Conservation (phyloP, 2,888 invertebrate species). For the Cacoxenus indagator region DNA sequence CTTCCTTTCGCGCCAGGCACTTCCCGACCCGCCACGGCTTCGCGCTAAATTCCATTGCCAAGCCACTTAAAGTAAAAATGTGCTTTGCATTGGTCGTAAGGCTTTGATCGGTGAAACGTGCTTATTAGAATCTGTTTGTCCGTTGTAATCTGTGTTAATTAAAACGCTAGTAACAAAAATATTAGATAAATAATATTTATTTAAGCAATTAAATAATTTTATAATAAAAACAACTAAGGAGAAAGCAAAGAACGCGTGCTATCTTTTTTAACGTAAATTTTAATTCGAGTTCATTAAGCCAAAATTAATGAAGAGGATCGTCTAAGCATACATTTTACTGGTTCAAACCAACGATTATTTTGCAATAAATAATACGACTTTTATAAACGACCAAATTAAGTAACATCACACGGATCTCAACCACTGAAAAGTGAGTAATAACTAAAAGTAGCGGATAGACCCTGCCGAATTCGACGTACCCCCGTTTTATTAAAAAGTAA, state of each 20-base stretch:
- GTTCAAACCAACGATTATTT: slow-evolving; percentile 37
- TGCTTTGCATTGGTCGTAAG: slow-evolving; percentile 5
- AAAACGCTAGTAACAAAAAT: neutral
- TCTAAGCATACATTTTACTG: slow-evolving; percentile 32
- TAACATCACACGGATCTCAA: neutral
- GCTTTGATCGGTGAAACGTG: slow-evolving; percentile 28
- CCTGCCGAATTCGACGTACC: no score
- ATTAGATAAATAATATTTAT: slow-evolving; percentile 20
- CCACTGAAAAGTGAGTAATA: neutral
- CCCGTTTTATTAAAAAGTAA: neutral
- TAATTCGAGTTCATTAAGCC: slow-evolving; percentile 36
- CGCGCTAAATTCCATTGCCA: neutral
- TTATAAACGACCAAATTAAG: slow-evolving; percentile 24
- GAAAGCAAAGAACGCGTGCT: neutral
- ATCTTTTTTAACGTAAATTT: slow-evolving; percentile 15
- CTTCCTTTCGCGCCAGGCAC: slow-evolving; percentile 4
- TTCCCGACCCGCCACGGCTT: neutral
- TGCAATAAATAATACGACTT: slow-evolving; percentile 45
- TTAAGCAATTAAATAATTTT: neutral
- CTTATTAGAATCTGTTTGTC: slow-evolving; percentile 20
- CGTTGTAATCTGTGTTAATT: slow-evolving; percentile 25
- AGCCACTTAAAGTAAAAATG: slow-evolving; percentile 9
- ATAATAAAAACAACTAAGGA: neutral
- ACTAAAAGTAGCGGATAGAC: no score
- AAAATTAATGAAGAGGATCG: slow-evolving; percentile 38